Evolutionary conservation across 2,797 vertebrate species (phyloP).

Genomic region (Acanthurus lineatus): DNA sequence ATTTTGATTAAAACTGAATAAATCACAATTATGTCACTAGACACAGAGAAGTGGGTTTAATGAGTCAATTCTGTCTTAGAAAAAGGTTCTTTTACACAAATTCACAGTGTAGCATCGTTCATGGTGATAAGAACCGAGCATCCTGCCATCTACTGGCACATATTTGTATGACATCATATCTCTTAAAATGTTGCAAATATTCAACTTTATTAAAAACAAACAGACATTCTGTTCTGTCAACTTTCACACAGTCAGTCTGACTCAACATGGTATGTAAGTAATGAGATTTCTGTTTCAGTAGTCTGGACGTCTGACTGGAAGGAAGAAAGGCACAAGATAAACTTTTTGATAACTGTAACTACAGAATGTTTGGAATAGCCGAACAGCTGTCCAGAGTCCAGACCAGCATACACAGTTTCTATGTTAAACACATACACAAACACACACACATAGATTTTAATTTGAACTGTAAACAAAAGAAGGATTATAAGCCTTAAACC

Average conservation of each 20-base stretch:
- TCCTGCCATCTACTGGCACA: constrained; percentile 48
- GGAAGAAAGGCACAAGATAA: constrained; percentile 41
- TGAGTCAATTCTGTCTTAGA: not conserved
- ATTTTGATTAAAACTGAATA: constrained; percentile 50
- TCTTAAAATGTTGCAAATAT: not conserved
- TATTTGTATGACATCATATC: not conserved
- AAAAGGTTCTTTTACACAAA: constrained; percentile 7
- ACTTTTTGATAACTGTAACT: not conserved
- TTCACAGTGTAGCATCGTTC: not conserved
- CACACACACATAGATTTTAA: not conserved
- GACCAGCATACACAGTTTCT: not conserved
- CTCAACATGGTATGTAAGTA: not conserved
- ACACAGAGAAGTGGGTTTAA: constrained; percentile 12
- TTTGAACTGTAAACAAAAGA: constrained; percentile 13
- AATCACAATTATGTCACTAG: constrained; percentile 36
- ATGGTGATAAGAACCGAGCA: constrained; percentile 3
- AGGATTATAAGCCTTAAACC: not conserved
- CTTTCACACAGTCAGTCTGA: constrained; percentile 20
- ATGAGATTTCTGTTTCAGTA: not conserved
- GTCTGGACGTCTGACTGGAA: not conserved
- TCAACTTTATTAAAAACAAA: constrained; percentile 21
- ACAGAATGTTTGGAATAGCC: not conserved
- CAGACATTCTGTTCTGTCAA: constrained; percentile 1
- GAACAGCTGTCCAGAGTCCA: not conserved
- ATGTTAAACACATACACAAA: not conserved